These are phyloP conservation scores for Atethmia centrago DNA, from an alignment of 2,888 invertebrate genomes.

Conservation along the genomic window DNA sequence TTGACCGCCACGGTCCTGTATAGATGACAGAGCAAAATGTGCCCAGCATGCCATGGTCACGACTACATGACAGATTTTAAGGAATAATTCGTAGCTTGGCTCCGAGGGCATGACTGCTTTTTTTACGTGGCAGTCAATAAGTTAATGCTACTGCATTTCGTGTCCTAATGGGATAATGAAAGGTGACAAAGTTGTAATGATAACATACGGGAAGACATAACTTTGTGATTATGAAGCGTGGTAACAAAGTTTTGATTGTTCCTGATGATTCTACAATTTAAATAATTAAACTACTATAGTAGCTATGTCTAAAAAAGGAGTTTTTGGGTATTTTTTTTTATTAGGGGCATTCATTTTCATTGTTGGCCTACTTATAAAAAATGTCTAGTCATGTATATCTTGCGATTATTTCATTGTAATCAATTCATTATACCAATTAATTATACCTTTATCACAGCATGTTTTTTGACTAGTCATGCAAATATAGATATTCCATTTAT, in stretches of 20 bases:
- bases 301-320: background rate
- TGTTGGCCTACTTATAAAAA: slow-evolving; percentile 1
- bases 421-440: slow-evolving; percentile 14
- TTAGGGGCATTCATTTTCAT: too few species aligned
- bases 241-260: background rate
- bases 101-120: too few species aligned
- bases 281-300: background rate
- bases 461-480: slow-evolving; percentile 30
- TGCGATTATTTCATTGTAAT: slow-evolving; percentile 12
- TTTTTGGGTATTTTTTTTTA: too few species aligned
- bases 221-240: background rate
- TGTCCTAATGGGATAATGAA: background rate
- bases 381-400: slow-evolving; percentile 3
- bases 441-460: slow-evolving; percentile 25
- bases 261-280: background rate
- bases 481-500: background rate
- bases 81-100: too few species aligned
- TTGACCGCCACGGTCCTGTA: too few species aligned
- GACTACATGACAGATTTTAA: too few species aligned
- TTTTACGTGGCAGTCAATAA: too few species aligned
- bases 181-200: background rate
- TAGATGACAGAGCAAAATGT: too few species aligned
- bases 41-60: too few species aligned
- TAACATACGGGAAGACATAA: background rate
- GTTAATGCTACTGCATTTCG: background rate